Evolutionary conservation across 1,140 invertebrate genomes (phyloP).

Genomic region (Psilanteris sp.): DNA sequence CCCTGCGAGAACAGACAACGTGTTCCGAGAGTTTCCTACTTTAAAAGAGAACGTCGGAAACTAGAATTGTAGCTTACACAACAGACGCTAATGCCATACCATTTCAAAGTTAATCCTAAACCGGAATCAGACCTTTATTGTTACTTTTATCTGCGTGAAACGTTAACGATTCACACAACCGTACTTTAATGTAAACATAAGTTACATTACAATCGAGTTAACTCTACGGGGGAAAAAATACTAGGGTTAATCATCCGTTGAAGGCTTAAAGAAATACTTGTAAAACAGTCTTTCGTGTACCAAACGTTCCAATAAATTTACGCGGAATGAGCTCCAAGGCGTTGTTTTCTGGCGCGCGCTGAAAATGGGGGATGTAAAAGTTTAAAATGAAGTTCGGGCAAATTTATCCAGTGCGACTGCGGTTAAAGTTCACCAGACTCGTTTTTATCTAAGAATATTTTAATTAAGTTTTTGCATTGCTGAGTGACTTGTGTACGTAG

Average conservation of each 20-base stretch:
- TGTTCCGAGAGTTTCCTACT: constrained; percentile 78
- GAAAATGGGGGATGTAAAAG: constrained; percentile 27
- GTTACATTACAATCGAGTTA: constrained; percentile 18
- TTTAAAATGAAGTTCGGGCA: constrained; percentile 36
- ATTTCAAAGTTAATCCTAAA: constrained; percentile 67
- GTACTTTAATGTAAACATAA: constrained; percentile 39
- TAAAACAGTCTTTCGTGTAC: background rate
- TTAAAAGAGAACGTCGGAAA: constrained; percentile 76
- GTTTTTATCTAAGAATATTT: constrained; percentile 34
- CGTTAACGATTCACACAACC: constrained; percentile 29
- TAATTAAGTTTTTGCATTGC: constrained; percentile 35
- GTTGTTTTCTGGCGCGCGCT: background rate
- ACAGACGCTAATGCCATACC: constrained; percentile 69
- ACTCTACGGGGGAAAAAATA: background rate
- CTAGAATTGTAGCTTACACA: constrained; percentile 66
- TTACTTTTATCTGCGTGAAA: constrained; percentile 46
- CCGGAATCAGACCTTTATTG: constrained; percentile 63
- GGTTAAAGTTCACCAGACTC: constrained; percentile 16
- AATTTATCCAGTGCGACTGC: constrained; percentile 24
- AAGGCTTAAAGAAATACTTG: background rate
- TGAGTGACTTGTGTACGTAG: too few species aligned
- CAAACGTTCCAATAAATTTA: constrained; percentile 20
- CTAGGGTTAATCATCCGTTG: background rate
- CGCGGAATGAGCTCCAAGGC: background rate
- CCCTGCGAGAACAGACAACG: constrained; percentile 69